Conservation (phyloP, 1,140 invertebrate species). For the Centruroides sculpturatus region DNA sequence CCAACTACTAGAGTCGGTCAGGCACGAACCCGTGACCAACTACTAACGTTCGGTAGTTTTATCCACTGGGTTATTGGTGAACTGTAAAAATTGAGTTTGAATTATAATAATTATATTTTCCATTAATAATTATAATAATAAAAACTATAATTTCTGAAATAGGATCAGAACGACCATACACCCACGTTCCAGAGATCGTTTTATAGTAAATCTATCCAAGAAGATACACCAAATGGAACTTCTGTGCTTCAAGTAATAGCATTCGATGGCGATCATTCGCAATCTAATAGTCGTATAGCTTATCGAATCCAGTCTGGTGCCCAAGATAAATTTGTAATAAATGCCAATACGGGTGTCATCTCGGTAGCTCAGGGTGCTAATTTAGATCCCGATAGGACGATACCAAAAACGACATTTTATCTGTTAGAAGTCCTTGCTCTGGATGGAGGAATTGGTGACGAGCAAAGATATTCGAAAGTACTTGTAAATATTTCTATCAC, state of each 20-base stretch:
- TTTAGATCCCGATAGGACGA: conserved; percentile 74
- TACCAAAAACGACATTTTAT: conserved; percentile 45
- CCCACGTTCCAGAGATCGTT: conserved; percentile 58
- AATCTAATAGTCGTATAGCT: conserved; percentile 68
- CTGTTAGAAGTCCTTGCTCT: conserved; percentile 46
- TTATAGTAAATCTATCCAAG: conserved; percentile 59
- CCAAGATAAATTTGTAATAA: conserved; percentile 81
- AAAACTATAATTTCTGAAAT: conserved; percentile 17
- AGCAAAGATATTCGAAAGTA: conserved; percentile 42
- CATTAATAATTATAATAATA: too few relatives aligned
- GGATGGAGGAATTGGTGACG: conserved; percentile 69
- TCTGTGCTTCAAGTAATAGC: conserved; percentile 59
- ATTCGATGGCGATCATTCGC: conserved; percentile 65
- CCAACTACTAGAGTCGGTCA: too few relatives aligned
- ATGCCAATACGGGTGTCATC: conserved; percentile 62
- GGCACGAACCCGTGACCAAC: too few relatives aligned
- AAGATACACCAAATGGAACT: conserved; percentile 63
- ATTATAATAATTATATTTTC: too few relatives aligned
- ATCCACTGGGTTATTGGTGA: too few relatives aligned
- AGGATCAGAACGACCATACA: conserved; percentile 73
- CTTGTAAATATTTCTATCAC: conserved; percentile 65
- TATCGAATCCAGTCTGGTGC: conserved; percentile 77
- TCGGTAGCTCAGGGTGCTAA: conserved; percentile 69
- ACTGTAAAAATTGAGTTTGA: too few relatives aligned
- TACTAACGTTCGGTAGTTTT: too few relatives aligned